phyloP scores from a whole-genome alignment of 2,888 invertebrate species.

The Leptothorax acervorum region DNA sequence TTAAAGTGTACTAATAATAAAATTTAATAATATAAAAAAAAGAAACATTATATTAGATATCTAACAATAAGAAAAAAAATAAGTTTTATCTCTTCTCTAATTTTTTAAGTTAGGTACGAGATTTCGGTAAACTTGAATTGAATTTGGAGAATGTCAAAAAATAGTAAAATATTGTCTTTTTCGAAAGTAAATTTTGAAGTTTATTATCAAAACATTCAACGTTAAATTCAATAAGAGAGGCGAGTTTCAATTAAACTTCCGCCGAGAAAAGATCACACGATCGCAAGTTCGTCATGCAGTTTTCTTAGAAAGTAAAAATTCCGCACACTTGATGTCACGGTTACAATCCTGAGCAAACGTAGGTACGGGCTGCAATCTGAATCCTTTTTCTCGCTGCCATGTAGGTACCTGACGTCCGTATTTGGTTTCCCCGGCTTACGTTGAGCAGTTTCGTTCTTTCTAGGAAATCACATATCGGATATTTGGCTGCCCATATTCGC shows the following conservation, averaged over 20 bases:
- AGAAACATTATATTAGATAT: neutral
- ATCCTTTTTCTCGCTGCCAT: slow-evolving; percentile 25
- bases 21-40: neutral
- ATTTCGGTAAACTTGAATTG: neutral
- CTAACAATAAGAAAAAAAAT: neutral
- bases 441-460: slow-evolving; percentile 37
- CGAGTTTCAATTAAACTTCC: slow-evolving; percentile 26
- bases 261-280: neutral
- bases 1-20: neutral
- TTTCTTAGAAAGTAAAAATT: slow-evolving; percentile 32
- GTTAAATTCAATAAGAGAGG: slow-evolving; percentile 19
- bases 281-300: neutral
- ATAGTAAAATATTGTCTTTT: neutral
- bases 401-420: slow-evolving; percentile 1
- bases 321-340: slow-evolving; percentile 16
- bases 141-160: slow-evolving; percentile 12
- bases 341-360: slow-evolving; percentile 17
- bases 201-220: slow-evolving; percentile 9
- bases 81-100: neutral
- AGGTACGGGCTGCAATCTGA: neutral
- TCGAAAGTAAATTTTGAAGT: slow-evolving; percentile 34
- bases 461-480: slow-evolving; percentile 48
- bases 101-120: neutral
- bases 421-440: slow-evolving; percentile 20
- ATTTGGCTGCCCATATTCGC: slow-evolving; percentile 37